Evolutionary conservation across 2,888 invertebrate genomes (phyloP), one percentile per base, ranked within the genome.

Genomic region (Pseudoips prasinana): DNA sequence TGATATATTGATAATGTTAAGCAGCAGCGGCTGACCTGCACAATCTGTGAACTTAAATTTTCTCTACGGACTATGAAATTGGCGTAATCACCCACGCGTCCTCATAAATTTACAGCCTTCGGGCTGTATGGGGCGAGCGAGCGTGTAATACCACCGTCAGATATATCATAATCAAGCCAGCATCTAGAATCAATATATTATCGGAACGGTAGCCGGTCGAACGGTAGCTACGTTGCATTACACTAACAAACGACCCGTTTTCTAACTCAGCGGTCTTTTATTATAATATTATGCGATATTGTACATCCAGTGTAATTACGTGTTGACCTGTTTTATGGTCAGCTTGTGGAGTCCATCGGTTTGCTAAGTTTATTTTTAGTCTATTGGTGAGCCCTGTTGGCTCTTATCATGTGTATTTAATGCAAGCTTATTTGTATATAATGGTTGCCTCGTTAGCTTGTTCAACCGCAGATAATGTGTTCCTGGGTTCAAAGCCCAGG

Each of bases 151-250:
- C 43, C 48, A 53, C 43, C 52, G 42, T 51, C 44, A 54, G 52
- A 63, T 71, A 67, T 70, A 70, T 71, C 64, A 70, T 70, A 72
- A 71, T 70, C 66, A 66, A 60, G 58, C 40, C 50, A 58, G 49
- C 51, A 60, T 70, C 66, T 67, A 58, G 58, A 44, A 52, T 53
- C 64, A 53, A 66, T 71, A 66, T 59, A 66, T 69, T 67, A 64
- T 54, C 46, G 37, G 34, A 36, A 52, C 52, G 56, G 55, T 54
- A 43, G 41, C 48, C 41, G 42, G 54, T 50, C 52, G 46, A 39
- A 66, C 70, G 51, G 70, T 69, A 69, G 70, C 60, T 39, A 49
- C 56, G 51, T 50, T 58, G 52, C 54, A 59, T 62, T 61, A 56
- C 48, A 52, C 57, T 59, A 59, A 59, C 55, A 61, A 66, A 61